Percentiles rank a stretch among this genome's conserved stretches.
Conservation (phyloP, 2,113 vertebrate species). For the Catharus minimus region DNA sequence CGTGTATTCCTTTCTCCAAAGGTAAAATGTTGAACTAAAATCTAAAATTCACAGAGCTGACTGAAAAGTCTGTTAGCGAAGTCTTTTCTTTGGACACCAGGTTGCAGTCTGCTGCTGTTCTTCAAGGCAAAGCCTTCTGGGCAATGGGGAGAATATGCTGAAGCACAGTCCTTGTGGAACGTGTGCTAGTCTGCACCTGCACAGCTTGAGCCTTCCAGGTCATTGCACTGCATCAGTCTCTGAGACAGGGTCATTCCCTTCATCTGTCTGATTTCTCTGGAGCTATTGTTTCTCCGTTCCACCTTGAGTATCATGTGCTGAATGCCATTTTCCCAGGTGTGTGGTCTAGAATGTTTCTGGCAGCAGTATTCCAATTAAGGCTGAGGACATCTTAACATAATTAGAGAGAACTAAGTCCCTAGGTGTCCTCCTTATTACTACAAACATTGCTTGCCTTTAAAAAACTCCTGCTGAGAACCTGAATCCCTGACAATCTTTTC, state of each 20-base stretch:
- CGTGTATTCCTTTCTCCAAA: not conserved
- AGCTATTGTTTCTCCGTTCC: not conserved
- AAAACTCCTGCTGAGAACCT: not conserved
- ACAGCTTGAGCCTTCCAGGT: not conserved
- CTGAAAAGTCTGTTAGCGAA: not conserved
- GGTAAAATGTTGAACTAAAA: not conserved
- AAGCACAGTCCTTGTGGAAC: not conserved
- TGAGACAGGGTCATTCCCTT: not conserved
- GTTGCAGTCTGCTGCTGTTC: not conserved
- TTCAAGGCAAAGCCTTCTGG: not conserved
- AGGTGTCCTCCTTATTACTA: not conserved
- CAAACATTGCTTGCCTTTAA: not conserved
- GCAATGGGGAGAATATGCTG: not conserved
- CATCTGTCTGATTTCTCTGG: not conserved
- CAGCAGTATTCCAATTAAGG: not conserved
- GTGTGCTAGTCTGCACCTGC: not conserved
- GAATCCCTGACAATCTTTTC: not conserved
- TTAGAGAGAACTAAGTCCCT: not conserved
- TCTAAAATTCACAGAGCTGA: not conserved
- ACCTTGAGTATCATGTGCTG: not conserved
- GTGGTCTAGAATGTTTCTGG: not conserved
- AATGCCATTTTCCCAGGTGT: not conserved
- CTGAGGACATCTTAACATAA: not conserved
- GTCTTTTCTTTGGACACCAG: not conserved
- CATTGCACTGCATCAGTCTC: not conserved